Evolutionary conservation across 2,113 vertebrate species (phyloP).

Genomic region (Alligator sinensis): DNA sequence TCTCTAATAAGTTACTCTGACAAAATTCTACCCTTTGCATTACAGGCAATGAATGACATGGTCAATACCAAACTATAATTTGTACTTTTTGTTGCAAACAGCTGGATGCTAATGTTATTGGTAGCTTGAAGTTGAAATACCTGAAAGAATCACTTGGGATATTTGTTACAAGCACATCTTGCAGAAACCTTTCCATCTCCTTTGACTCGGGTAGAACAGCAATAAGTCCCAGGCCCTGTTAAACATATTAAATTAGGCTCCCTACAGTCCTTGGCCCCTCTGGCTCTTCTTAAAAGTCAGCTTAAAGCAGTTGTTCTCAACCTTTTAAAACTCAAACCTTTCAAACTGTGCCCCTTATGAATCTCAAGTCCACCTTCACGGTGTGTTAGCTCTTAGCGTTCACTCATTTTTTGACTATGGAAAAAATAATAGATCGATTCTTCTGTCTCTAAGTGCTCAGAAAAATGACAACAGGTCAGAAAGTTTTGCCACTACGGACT

Average conservation of each 20-base stretch:
- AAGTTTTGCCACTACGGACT: too few relatives aligned
- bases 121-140: background rate
- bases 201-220: background rate
- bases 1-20: slow-evolving; percentile 29
- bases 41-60: rapidly evolving
- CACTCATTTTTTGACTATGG: too few relatives aligned
- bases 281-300: background rate
- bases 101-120: rapidly evolving
- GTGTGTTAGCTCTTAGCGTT: too few relatives aligned
- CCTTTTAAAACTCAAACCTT: background rate
- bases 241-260: background rate
- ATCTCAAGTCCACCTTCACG: too few relatives aligned
- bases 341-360: rapidly evolving
- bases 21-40: background rate
- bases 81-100: background rate
- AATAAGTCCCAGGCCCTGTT: background rate
- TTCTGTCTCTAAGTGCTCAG: too few relatives aligned
- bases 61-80: rapidly evolving
- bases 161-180: rapidly evolving
- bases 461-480: too few relatives aligned
- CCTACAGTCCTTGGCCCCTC: background rate
- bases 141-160: background rate
- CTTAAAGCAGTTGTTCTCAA: too few relatives aligned
- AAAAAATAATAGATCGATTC: too few relatives aligned
- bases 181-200: background rate